phyloP scores from a whole-genome alignment of 2,888 invertebrate species.

The Brassicogethes aeneus region DNA sequence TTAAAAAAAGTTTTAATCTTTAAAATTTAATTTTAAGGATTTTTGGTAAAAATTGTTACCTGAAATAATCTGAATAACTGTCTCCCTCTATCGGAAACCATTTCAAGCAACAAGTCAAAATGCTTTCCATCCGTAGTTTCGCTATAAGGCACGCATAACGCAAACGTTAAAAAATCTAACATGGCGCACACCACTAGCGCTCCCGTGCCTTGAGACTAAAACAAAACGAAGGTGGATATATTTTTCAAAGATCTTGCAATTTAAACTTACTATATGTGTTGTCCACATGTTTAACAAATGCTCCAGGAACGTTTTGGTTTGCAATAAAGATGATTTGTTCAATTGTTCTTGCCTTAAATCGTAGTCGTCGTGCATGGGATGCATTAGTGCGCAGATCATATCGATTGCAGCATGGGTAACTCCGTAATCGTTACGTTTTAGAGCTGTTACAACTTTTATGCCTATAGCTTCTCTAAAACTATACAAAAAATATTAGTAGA shows the following conservation, averaged over 20 bases:
- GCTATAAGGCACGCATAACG: constrained; percentile 96
- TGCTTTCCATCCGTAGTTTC: constrained; percentile 97
- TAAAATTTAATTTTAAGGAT: no score
- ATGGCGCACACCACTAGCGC: constrained; percentile 94
- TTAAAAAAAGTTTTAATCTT: no score
- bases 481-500: constrained; percentile 7
- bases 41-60: no score
- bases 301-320: constrained; percentile 85
- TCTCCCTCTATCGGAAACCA: constrained; percentile 89
- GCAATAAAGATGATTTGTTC: constrained; percentile 92
- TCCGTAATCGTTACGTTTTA: constrained; percentile 80
- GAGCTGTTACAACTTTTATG: constrained; percentile 78
- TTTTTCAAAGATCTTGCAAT: not conserved
- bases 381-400: constrained; percentile 95
- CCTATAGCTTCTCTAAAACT: constrained; percentile 95
- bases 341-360: constrained; percentile 96
- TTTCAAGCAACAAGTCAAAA: constrained; percentile 85
- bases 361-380: constrained; percentile 95
- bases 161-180: constrained; percentile 96
- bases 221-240: constrained; percentile 13
- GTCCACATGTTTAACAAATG: constrained; percentile 92
- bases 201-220: constrained; percentile 82
- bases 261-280: constrained; percentile 72
- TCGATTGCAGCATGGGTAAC: constrained; percentile 95
- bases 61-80: constrained; percentile 87